phyloP scores from a whole-genome alignment of 1,140 invertebrate genomes.

The Manduca sexta region DNA sequence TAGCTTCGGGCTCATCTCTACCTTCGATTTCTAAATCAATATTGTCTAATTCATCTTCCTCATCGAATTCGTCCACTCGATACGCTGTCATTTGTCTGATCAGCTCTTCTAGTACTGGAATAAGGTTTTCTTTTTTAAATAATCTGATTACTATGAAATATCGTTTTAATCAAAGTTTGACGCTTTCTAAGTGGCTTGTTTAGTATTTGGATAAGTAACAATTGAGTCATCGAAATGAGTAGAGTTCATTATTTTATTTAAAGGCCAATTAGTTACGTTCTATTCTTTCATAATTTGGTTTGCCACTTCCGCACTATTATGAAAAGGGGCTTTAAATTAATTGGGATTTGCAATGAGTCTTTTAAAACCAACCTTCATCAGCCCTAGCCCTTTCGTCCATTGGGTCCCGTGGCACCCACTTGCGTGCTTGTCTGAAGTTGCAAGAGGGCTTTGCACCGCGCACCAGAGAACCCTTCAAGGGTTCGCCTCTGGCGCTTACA shows the following conservation, averaged over 20 bases:
- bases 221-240: too few relatives aligned
- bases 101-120: conserved; percentile 78
- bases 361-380: conserved; percentile 43
- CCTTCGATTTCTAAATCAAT: conserved; percentile 32
- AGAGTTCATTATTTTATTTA: too few relatives aligned
- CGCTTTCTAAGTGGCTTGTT: too few relatives aligned
- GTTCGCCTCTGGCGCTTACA: conserved; percentile 85
- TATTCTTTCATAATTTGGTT: too few relatives aligned
- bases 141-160: too few relatives aligned
- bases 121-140: too few relatives aligned
- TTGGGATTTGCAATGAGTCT: background rate
- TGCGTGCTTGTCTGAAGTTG: conserved; percentile 83
- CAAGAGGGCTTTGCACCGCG: conserved; percentile 81
- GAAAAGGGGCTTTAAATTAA: too few relatives aligned
- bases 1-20: conserved; percentile 26
- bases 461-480: conserved; percentile 84
- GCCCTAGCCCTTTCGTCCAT: conserved; percentile 51
- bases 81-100: conserved; percentile 77
- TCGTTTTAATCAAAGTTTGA: too few relatives aligned
- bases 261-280: too few relatives aligned
- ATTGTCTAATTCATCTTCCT: conserved; percentile 47
- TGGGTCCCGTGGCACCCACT: conserved; percentile 46
- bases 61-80: conserved; percentile 69
- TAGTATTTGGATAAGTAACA: too few relatives aligned
- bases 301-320: too few relatives aligned